Percentiles rank a stretch among this genome's conserved stretches.
Conservation (phyloP, 2,797 vertebrate species). For the Decapterus maruadsi region DNA sequence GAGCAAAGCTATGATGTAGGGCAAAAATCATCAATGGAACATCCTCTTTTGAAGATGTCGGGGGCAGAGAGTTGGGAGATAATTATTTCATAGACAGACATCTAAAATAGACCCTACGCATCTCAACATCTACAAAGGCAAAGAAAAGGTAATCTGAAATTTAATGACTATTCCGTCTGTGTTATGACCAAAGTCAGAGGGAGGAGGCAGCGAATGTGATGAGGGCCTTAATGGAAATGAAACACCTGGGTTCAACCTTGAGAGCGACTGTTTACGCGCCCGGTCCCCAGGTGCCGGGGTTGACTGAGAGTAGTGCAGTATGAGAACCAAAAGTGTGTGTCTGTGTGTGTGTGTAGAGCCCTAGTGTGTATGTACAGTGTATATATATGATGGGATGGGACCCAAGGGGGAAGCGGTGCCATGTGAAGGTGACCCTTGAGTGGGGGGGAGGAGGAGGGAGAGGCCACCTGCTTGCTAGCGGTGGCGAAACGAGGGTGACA, state of each 20-base stretch:
- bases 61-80: slow-evolving; percentile 71
- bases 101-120: slow-evolving; percentile 74
- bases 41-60: slow-evolving; percentile 81
- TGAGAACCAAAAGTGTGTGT: slow-evolving; percentile 55
- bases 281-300: slow-evolving; percentile 77
- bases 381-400: slow-evolving; percentile 77
- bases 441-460: slow-evolving; percentile 64
- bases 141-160: slow-evolving; percentile 77
- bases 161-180: slow-evolving; percentile 76
- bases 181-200: slow-evolving; percentile 78
- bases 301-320: slow-evolving; percentile 68
- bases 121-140: slow-evolving; percentile 78
- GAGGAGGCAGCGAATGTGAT: slow-evolving; percentile 71
- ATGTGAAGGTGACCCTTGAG: slow-evolving; percentile 84
- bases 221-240: slow-evolving; percentile 82
- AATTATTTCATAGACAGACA: slow-evolving; percentile 81
- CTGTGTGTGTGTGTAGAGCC: slow-evolving; percentile 31
- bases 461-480: slow-evolving; percentile 86
- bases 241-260: slow-evolving; percentile 85
- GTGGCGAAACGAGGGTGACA: slow-evolving; percentile 84
- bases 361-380: slow-evolving; percentile 54
- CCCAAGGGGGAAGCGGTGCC: slow-evolving; percentile 71
- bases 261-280: slow-evolving; percentile 75
- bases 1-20: slow-evolving; percentile 83
- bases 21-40: slow-evolving; percentile 84